Evolutionary conservation across 2,888 invertebrate species (phyloP).

Genomic region (Noctua fimbriata): DNA sequence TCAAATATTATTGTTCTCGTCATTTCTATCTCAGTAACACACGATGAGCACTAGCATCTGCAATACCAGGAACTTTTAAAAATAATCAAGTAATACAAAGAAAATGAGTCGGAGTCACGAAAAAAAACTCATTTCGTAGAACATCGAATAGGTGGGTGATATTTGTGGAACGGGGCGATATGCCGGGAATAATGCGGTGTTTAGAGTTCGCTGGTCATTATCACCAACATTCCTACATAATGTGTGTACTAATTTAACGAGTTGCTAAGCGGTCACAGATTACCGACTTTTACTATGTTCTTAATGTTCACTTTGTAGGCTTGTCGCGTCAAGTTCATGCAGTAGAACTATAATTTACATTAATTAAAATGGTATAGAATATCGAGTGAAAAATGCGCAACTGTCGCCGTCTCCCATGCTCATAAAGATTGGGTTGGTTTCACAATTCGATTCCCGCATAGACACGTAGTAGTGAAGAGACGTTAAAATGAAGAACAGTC

Average conservation of each 20-base stretch:
- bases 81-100: slow-evolving; percentile 60
- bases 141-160: slow-evolving; percentile 64
- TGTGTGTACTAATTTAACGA: slow-evolving; percentile 41
- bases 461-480: neutral
- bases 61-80: slow-evolving; percentile 47
- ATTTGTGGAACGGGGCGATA: slow-evolving; percentile 71
- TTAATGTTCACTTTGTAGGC: slow-evolving; percentile 25
- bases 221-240: slow-evolving; percentile 61
- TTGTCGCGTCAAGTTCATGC: neutral
- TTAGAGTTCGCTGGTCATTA: slow-evolving; percentile 65
- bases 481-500: slow-evolving; percentile 10
- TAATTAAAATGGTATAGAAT: neutral
- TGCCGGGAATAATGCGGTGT: slow-evolving; percentile 66
- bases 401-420: neutral
- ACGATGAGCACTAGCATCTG: slow-evolving; percentile 42
- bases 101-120: slow-evolving; percentile 66
- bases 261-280: slow-evolving; percentile 43
- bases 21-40: slow-evolving; percentile 8
- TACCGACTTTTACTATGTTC: slow-evolving; percentile 27
- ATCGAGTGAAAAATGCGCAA: neutral
- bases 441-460: neutral
- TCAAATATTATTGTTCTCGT: slow-evolving; percentile 21
- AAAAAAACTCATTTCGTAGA: slow-evolving; percentile 67
- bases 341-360: slow-evolving; percentile 6
- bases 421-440: neutral